These are phyloP conservation scores for Trachemys scripta DNA, from an alignment of 2,113 vertebrate species.

Conservation along the genomic window DNA sequence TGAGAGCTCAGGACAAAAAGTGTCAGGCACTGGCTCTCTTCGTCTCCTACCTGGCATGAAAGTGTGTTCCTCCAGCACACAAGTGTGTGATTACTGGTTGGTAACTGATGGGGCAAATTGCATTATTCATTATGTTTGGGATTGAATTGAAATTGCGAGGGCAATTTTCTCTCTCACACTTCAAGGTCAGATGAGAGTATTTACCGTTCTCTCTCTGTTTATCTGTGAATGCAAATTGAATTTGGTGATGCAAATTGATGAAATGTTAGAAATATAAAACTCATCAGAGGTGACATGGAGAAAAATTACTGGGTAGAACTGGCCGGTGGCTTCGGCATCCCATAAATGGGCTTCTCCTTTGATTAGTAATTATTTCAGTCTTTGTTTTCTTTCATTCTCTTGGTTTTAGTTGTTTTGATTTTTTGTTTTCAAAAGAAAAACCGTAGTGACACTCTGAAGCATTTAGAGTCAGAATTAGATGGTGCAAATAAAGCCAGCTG, in stretches of 20 bases:
- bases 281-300: slow-evolving; percentile 51
- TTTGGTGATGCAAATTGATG: slow-evolving; percentile 78
- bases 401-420: slow-evolving; percentile 72
- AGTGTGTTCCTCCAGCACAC: not conserved
- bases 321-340: slow-evolving; percentile 29
- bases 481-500: slow-evolving; percentile 53
- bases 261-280: slow-evolving; percentile 74
- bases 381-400: slow-evolving; percentile 69
- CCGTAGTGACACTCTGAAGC: slow-evolving; percentile 64
- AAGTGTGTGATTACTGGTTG: slow-evolving; percentile 40
- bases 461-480: slow-evolving; percentile 70
- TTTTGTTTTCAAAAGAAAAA: slow-evolving; percentile 67
- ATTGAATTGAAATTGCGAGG: slow-evolving; percentile 79
- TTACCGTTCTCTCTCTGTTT: slow-evolving; percentile 83
- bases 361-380: slow-evolving; percentile 76
- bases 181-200: slow-evolving; percentile 81
- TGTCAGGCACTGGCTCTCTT: not conserved
- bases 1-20: not conserved
- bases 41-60: not conserved
- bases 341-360: slow-evolving; percentile 43
- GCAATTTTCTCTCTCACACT: slow-evolving; percentile 80
- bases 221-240: slow-evolving; percentile 82
- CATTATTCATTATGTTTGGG: slow-evolving; percentile 73
- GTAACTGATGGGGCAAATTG: slow-evolving; percentile 62
- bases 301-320: slow-evolving; percentile 65